Evolutionary conservation across 2,113 vertebrate genomes (phyloP), one percentile per base, ranked within the genome.

Genomic region (Ovis canadensis): DNA sequence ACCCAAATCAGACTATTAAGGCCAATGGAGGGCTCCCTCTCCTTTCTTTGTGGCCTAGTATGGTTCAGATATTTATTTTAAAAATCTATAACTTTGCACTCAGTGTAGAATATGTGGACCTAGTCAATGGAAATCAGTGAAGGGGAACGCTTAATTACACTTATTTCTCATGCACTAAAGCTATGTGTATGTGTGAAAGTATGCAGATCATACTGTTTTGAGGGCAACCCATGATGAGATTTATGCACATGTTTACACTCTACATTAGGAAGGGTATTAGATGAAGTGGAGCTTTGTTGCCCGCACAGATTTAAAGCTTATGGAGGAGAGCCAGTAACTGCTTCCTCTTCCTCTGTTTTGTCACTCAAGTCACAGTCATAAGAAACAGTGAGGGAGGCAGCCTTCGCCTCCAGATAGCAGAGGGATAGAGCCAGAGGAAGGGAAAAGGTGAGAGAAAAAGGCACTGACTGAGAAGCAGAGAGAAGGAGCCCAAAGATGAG

Each of bases 401-500:
- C 98, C 97, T 99, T 99, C 80, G 99, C 99, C 99, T 99, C 99
- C 93, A 99, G 98, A 97, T 99, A 99, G 98, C 99, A 99, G 94
- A 99, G 99, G 62, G 99, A 99, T 95, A 99, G 98, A 98, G 99
- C 99, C 0, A 99, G 99, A 98, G 99, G 99, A 96, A 99, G 98
- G 96, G 99, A 99, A 97, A 99, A 98, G 90, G 99, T 98, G 92
- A 99, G 98, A 27, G 99, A 99, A 60, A 99, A 98, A 94, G 98
- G 98, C 98, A 99, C 97, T 7, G 99, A 99, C 98, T 99, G 99
- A 98, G 99, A 99, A 77, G 99, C 99, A 48, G 99, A 99, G 67
- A 99, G 99, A 98, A 99, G 99, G n/a, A 99, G 98, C 23, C 99
- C 98, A 23, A 99, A 99, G 94, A 99, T 97, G 67, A 99, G 98